phyloP scores from a whole-genome alignment of 2,113 vertebrate species.

The Trogon surrucura region DNA sequence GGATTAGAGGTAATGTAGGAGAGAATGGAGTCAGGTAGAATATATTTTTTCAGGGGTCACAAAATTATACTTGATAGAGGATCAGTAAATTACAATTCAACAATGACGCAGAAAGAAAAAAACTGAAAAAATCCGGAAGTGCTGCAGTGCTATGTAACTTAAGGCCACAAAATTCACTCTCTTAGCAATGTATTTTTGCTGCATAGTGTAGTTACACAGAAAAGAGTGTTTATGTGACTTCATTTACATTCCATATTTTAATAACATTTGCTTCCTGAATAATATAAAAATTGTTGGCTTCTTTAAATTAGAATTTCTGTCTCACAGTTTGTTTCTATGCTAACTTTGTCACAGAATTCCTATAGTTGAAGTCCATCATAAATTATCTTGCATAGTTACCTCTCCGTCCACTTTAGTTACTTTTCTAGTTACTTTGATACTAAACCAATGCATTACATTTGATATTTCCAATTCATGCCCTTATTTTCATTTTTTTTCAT shows the following conservation, averaged over 20 bases:
- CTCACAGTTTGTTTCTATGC: neutral
- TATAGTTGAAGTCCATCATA: neutral
- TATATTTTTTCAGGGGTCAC: neutral
- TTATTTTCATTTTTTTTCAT: neutral
- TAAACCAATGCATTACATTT: neutral
- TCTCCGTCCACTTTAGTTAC: neutral
- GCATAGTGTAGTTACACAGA: neutral
- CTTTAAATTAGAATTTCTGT: neutral
- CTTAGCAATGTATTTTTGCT: neutral
- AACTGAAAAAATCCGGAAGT: neutral
- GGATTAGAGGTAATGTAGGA: neutral
- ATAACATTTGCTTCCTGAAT: neutral
- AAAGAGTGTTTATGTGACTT: neutral
- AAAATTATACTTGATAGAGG: neutral
- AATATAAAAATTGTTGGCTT: fast-evolving
- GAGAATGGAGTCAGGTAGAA: neutral
- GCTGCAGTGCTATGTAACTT: neutral
- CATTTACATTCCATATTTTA: neutral
- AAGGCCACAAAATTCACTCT: neutral
- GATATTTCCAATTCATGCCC: neutral
- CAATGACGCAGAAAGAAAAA: neutral
- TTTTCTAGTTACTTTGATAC: neutral
- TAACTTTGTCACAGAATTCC: neutral
- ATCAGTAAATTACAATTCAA: neutral
- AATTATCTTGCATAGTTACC: neutral